Evolutionary conservation across 2,888 invertebrate species (phyloP).

Genomic region (Agapostemon virescens): DNA sequence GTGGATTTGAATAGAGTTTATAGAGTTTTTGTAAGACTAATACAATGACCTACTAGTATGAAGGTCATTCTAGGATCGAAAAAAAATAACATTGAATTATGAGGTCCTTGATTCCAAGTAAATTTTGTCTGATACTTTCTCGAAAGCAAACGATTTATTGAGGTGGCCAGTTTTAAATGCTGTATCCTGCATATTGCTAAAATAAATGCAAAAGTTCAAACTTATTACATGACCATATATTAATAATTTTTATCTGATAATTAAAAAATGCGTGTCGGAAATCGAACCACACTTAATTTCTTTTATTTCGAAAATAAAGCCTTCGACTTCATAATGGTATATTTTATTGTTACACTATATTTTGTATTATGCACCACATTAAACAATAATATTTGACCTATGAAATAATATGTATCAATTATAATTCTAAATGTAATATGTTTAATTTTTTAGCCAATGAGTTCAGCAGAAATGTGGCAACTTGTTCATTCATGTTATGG

Average conservation of each 20-base stretch:
- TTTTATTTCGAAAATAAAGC: constrained; percentile 12
- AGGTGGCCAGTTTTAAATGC: too few relatives aligned
- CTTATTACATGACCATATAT: constrained; percentile 1
- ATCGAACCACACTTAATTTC: constrained; percentile 8
- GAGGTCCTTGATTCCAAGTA: too few relatives aligned
- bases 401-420: neutral
- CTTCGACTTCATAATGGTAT: neutral
- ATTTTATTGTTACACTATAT: constrained; percentile 6
- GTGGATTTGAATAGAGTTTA: too few relatives aligned
- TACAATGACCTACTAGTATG: too few relatives aligned
- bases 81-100: too few relatives aligned
- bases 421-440: constrained; percentile 11
- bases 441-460: constrained; percentile 81
- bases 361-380: constrained; percentile 5
- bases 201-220: neutral
- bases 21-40: too few relatives aligned
- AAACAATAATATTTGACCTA: neutral
- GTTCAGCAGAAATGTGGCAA: constrained; percentile 84
- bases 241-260: neutral
- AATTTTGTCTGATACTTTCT: too few relatives aligned
- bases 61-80: too few relatives aligned
- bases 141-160: too few relatives aligned
- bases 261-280: neutral
- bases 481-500: constrained; percentile 96
- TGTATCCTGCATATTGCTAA: too few relatives aligned